phyloP scores from a whole-genome alignment of 2,113 vertebrate genomes.

The Callaeas wilsoni region DNA sequence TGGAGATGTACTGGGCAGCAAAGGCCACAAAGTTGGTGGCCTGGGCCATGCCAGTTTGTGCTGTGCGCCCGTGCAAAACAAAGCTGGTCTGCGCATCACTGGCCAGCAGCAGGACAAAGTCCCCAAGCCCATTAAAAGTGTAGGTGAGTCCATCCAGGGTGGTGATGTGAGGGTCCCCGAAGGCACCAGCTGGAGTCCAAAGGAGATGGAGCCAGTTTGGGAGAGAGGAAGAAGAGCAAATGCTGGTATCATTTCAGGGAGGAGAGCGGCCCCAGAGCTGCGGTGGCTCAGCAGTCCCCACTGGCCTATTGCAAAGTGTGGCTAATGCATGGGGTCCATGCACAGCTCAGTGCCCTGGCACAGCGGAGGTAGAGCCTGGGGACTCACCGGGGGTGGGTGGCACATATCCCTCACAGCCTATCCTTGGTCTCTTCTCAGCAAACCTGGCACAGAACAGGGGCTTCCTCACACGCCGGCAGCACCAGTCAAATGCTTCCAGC shows the following conservation, averaged over 20 bases:
- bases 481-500: conserved; percentile 16
- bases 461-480: background rate
- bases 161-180: conserved; percentile 38
- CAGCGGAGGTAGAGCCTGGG: background rate
- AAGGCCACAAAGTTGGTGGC: conserved; percentile 55
- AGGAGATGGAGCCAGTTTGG: background rate
- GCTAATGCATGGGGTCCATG: accelerated
- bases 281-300: background rate
- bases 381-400: conserved; percentile 4
- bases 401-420: background rate
- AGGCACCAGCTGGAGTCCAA: background rate
- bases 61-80: background rate
- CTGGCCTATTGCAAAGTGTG: background rate
- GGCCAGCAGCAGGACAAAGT: conserved; percentile 41
- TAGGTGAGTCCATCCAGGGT: conserved; percentile 52
- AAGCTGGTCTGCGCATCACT: background rate
- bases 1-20: background rate
- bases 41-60: background rate
- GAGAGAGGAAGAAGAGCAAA: background rate
- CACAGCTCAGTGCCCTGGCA: background rate
- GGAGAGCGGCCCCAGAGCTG: background rate
- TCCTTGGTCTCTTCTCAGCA: conserved; percentile 33
- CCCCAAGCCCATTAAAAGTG: conserved; percentile 46
- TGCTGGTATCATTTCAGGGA: background rate
- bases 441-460: conserved; percentile 26